These are phyloP conservation scores for Phalloptychus januarius DNA, from an alignment of 2,797 vertebrate species.

Conservation along the genomic window DNA sequence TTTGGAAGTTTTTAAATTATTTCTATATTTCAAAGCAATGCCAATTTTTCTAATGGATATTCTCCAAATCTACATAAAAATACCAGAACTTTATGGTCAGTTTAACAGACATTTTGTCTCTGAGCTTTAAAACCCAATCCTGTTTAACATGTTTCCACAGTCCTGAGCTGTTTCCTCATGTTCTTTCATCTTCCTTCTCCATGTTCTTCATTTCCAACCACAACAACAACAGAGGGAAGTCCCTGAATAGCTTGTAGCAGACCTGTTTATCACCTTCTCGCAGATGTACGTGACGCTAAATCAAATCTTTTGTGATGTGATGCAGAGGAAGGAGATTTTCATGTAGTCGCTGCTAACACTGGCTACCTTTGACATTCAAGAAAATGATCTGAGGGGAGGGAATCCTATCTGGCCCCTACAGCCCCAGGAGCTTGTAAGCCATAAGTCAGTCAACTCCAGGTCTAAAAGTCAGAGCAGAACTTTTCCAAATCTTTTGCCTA, in stretches of 20 bases:
- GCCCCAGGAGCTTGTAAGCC: conserved; percentile 40
- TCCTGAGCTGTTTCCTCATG: conserved; percentile 22
- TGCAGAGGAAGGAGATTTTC: conserved; percentile 56
- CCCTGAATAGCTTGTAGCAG: conserved; percentile 43
- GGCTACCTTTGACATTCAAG: conserved; percentile 56
- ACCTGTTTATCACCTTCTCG: conserved; percentile 65
- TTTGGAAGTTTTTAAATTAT: background rate
- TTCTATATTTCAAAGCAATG: background rate
- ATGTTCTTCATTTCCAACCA: conserved; percentile 32
- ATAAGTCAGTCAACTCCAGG: conserved; percentile 33
- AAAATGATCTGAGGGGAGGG: conserved; percentile 58
- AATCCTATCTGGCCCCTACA: conserved; percentile 60
- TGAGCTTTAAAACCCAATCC: conserved; percentile 7
- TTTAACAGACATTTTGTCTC: conserved; percentile 20
- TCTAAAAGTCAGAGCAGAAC: conserved; percentile 42
- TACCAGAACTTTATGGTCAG: conserved; percentile 9
- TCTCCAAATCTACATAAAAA: background rate
- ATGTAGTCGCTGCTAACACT: conserved; percentile 40
- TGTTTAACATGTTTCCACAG: conserved; percentile 23
- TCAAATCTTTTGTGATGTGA: conserved; percentile 59
- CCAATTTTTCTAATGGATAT: conserved; percentile 8
- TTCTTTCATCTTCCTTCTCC: conserved; percentile 11
- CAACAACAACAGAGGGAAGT: conserved; percentile 38
- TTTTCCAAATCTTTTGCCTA: conserved; percentile 49
- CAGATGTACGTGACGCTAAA: conserved; percentile 55